Evolutionary conservation across 2,888 invertebrate genomes (phyloP).

Genomic region (Caenorhabditis macrosperma): DNA sequence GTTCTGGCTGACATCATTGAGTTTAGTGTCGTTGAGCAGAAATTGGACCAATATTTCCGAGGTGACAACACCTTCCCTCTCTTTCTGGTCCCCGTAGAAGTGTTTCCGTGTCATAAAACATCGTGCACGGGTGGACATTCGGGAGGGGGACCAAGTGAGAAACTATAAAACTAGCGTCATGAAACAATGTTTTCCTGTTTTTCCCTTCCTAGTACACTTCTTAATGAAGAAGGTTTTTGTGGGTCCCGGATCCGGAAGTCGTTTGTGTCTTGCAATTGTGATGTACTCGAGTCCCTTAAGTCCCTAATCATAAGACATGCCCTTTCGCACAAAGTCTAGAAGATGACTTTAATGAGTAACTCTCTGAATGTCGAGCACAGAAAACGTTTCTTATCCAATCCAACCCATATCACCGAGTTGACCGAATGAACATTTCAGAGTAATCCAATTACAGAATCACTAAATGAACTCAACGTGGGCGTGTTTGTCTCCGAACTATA

Average conservation of each 20-base stretch:
- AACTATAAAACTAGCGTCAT: background rate
- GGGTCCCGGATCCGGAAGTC: slow-evolving; percentile 1
- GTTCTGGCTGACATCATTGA: slow-evolving; percentile 20
- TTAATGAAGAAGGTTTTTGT: background rate
- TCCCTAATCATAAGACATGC: background rate
- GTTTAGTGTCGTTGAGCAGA: slow-evolving; percentile 13
- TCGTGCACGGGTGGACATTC: slow-evolving; percentile 3
- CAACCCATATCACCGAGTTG: no score
- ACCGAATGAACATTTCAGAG: no score
- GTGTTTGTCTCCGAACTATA: no score
- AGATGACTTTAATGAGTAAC: slow-evolving; percentile 6
- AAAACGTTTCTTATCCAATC: no score
- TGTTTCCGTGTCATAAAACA: slow-evolving; percentile 56
- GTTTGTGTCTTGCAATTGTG: background rate
- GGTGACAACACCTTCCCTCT: background rate
- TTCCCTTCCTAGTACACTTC: background rate
- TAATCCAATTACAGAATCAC: no score
- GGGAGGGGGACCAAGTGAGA: background rate
- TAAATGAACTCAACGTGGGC: no score
- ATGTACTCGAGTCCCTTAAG: background rate
- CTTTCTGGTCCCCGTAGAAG: background rate
- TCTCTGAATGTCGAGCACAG: background rate
- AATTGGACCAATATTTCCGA: slow-evolving; percentile 22
- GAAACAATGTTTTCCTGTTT: background rate
- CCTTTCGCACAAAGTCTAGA: background rate